Conservation (phyloP, 2,888 invertebrate genomes). For the Arctia plantaginis region DNA sequence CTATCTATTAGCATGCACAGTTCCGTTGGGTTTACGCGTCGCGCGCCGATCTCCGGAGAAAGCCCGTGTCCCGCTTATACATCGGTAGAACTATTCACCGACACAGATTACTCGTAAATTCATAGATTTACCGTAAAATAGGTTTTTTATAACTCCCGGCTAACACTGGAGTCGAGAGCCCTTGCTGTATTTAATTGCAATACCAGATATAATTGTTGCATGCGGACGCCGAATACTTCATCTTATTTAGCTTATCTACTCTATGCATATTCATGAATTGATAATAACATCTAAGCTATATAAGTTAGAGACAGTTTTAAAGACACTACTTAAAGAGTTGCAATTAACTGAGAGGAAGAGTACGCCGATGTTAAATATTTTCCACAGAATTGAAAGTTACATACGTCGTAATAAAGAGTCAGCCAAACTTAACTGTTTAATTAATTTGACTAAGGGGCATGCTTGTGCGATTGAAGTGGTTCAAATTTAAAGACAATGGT, state of each 20-base stretch:
- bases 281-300: slow-evolving; percentile 64
- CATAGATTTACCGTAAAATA: slow-evolving; percentile 70
- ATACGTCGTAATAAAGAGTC: background rate
- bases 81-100: slow-evolving; percentile 66
- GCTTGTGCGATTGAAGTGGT: slow-evolving; percentile 20
- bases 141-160: slow-evolving; percentile 65
- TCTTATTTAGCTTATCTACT: slow-evolving; percentile 67
- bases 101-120: slow-evolving; percentile 75
- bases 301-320: slow-evolving; percentile 53
- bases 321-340: slow-evolving; percentile 54
- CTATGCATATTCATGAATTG: slow-evolving; percentile 69
- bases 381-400: background rate
- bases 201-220: slow-evolving; percentile 62
- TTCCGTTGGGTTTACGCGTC: slow-evolving; percentile 74
- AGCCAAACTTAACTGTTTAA: background rate
- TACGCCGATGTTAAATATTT: slow-evolving; percentile 26
- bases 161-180: slow-evolving; percentile 66
- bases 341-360: slow-evolving; percentile 39
- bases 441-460: slow-evolving; percentile 3
- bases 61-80: slow-evolving; percentile 76
- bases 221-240: slow-evolving; percentile 67
- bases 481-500: slow-evolving; percentile 30
- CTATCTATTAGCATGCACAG: slow-evolving; percentile 79
- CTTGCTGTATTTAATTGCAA: slow-evolving; percentile 69
- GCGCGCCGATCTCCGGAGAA: slow-evolving; percentile 74